These are phyloP conservation scores for Azorinus chamasolen DNA, from an alignment of 2,888 invertebrate genomes.

Conservation along the genomic window DNA sequence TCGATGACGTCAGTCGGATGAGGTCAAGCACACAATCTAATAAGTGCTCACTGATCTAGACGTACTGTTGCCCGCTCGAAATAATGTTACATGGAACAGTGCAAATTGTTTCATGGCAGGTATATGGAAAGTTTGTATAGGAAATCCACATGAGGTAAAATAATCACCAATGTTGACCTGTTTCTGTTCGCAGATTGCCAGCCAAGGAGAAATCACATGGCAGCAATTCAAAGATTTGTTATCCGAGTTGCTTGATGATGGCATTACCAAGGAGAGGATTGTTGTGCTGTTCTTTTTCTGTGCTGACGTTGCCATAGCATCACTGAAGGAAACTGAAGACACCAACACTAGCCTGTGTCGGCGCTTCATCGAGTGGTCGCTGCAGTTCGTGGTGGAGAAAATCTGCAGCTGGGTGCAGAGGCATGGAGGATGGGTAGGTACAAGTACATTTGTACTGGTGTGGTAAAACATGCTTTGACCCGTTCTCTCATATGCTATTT, in stretches of 20 bases:
- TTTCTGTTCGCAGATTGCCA: no score
- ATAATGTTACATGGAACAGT: no score
- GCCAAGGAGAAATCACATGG: constrained; percentile 54
- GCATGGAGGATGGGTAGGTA: constrained; percentile 84
- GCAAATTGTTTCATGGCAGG: no score
- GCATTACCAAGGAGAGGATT: constrained; percentile 80
- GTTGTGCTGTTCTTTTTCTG: constrained; percentile 85
- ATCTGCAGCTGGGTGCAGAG: constrained; percentile 81
- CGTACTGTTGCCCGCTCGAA: no score
- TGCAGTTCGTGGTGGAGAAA: constrained; percentile 76
- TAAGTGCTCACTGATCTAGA: no score
- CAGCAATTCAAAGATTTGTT: constrained; percentile 77
- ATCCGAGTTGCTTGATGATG: constrained; percentile 74
- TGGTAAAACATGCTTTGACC: not conserved
- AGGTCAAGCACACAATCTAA: no score
- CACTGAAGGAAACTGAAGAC: constrained; percentile 62
- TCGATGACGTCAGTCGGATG: no score
- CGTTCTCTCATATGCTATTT: no score
- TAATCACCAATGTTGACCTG: no score
- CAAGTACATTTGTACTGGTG: not conserved
- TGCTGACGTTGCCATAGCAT: constrained; percentile 82
- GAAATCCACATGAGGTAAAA: no score
- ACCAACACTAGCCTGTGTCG: constrained; percentile 65
- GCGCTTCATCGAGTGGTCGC: constrained; percentile 80
- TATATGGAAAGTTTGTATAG: no score